Evolutionary conservation across 2,113 vertebrate species (phyloP).

Genomic region (Corydoras maculifer): DNA sequence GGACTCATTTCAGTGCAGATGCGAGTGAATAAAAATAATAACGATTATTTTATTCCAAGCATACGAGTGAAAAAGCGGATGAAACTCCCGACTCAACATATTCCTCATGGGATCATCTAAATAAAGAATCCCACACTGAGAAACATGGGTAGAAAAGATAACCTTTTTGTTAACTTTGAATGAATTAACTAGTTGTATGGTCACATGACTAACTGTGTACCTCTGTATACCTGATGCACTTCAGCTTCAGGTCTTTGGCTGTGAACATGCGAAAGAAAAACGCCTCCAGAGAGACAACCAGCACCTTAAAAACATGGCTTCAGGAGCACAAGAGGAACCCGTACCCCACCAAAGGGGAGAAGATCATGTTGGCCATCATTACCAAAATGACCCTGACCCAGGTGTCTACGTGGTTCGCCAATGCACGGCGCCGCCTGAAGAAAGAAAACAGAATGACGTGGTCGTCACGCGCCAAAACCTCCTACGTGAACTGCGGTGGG

Average conservation of each 20-base stretch:
- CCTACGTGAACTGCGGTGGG: slow-evolving; percentile 77
- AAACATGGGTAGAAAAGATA: slow-evolving; percentile 67
- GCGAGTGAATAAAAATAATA: not conserved
- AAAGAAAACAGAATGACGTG: slow-evolving; percentile 90
- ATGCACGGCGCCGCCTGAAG: slow-evolving; percentile 84
- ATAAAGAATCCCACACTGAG: slow-evolving; percentile 87
- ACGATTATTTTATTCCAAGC: slow-evolving; percentile 62
- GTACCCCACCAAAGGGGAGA: slow-evolving; percentile 81
- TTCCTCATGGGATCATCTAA: slow-evolving; percentile 82
- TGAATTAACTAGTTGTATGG: not conserved
- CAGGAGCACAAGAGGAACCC: slow-evolving; percentile 85
- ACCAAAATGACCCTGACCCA: slow-evolving; percentile 88
- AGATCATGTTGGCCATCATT: slow-evolving; percentile 84
- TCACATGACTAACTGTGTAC: too few species aligned
- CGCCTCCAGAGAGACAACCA: slow-evolving; percentile 90
- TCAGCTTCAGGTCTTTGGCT: slow-evolving; percentile 84
- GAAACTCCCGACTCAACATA: slow-evolving; percentile 75
- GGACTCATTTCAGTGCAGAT: too few species aligned
- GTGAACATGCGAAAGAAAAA: slow-evolving; percentile 86
- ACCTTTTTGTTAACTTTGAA: not conserved
- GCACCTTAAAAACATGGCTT: slow-evolving; percentile 86
- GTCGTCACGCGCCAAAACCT: slow-evolving; percentile 84
- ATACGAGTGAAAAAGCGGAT: slow-evolving; percentile 76
- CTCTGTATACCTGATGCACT: too few species aligned
- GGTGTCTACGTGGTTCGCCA: slow-evolving; percentile 89